Percentiles rank a stretch among this genome's conserved stretches.
These are phyloP conservation scores for Carassius carassius DNA, from an alignment of 2,113 vertebrate species.

Conservation along the genomic window DNA sequence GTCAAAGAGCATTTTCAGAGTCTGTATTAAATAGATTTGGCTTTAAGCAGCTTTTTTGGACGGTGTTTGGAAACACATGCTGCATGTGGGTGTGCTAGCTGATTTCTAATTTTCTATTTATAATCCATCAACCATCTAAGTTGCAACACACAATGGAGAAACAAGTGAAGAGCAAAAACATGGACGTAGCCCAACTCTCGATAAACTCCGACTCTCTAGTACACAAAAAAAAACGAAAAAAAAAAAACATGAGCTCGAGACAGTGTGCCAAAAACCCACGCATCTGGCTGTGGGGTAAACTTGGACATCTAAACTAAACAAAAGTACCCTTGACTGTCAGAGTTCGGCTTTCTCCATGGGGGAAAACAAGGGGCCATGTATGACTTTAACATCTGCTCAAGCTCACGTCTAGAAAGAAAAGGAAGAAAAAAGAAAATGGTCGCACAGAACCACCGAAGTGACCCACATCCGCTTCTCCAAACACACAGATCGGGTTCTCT, in stretches of 20 bases:
- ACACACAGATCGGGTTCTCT: constrained; percentile 63
- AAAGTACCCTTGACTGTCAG: constrained; percentile 53
- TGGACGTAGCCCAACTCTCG: background rate
- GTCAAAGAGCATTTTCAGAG: background rate
- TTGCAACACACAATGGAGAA: background rate
- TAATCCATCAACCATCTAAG: constrained; percentile 8
- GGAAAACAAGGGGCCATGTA: constrained; percentile 52
- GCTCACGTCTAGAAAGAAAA: constrained; percentile 34
- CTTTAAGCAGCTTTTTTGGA: constrained; percentile 3
- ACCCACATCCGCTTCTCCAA: constrained; percentile 65
- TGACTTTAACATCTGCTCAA: constrained; percentile 62
- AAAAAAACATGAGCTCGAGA: constrained; percentile 13
- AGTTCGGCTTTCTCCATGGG: constrained; percentile 42
- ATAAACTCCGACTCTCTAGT: background rate
- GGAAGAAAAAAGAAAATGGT: constrained; percentile 19
- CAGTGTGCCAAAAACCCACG: constrained; percentile 35
- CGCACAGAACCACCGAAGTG: constrained; percentile 59
- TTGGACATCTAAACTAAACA: constrained; percentile 58
- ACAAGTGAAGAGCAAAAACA: constrained; percentile 1
- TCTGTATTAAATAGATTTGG: background rate
- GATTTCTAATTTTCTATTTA: constrained; percentile 15
- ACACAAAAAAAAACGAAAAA: constrained; percentile 12
- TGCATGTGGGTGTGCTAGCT: background rate
- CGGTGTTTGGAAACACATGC: constrained; percentile 9
- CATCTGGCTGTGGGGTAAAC: constrained; percentile 48